Base-by-base conservation (phyloP, 1,140 invertebrate species). In the Triops cancriformis region DNA sequence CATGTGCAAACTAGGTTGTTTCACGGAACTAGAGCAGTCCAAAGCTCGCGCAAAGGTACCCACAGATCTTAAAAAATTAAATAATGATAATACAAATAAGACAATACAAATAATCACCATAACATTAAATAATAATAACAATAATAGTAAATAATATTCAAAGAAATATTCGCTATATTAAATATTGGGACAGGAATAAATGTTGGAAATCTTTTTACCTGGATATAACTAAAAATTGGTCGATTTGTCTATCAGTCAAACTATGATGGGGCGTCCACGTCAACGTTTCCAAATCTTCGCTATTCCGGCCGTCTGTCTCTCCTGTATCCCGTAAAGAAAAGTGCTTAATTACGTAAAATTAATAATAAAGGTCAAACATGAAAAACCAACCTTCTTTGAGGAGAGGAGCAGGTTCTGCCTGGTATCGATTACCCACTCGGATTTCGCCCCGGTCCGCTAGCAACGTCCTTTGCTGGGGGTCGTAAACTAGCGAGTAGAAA, bases 401-500 rank as follows among this genome's bases (percentile, higher is more conserved):
- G 84, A 90, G 87, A 82, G 89, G 88, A 84, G 89, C 89, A 83
- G 91, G 87, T 26, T 98, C 96, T 85, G 95, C 96, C 88, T 99
- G 98, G 88, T 97, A 98, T 87, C 93, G 91, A 84, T 91, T 92
- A 80, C 98, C 98, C 82, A 99, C 92, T 83, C 94, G 85, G 80
- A 95, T 94, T 88, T 97, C 95, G 83, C 96, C 96, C 89, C 98
- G 97, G 87, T 99, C 98, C 81, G 97, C 97, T 83, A 99, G 89
- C 83, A 99, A 89, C 82, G 98, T 99, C 87, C 98, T 98, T 87
- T 98, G 96, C 85, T 94, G 91, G 79, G 97, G 97, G 89, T 99
- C 98, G 87, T 98, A 99, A 80, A 99, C 98, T 85, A 99, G 89
- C 84, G 97, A 98, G 87, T 99, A 99, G 86, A 98, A 99, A 89